Evolutionary conservation across 2,888 invertebrate species (phyloP).

Genomic region (Drepana falcataria): DNA sequence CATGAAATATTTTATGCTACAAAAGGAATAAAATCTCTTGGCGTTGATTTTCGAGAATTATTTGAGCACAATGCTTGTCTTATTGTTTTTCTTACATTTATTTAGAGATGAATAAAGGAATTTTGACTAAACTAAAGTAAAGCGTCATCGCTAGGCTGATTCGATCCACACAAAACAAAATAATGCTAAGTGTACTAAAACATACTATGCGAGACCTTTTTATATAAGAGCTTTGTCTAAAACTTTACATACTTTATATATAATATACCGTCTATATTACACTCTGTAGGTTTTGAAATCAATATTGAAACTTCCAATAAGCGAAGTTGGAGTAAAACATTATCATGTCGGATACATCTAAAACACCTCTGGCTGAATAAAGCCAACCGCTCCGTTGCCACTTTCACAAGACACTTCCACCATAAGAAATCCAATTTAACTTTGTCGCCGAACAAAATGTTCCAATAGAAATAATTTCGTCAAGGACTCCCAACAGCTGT

Average conservation of each 20-base stretch:
- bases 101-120: too few species aligned
- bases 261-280: too few species aligned
- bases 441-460: constrained; percentile 73
- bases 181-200: too few species aligned
- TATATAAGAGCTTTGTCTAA: too few species aligned
- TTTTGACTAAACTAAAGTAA: too few species aligned
- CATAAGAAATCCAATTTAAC: constrained; percentile 78
- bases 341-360: constrained; percentile 52
- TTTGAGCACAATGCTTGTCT: too few species aligned
- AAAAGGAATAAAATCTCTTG: constrained; percentile 10
- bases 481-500: constrained; percentile 70
- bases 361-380: constrained; percentile 57
- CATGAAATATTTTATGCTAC: constrained; percentile 15
- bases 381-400: constrained; percentile 53
- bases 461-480: constrained; percentile 76
- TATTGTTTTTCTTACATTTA: too few species aligned
- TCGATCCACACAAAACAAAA: too few species aligned
- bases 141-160: too few species aligned
- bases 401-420: constrained; percentile 60
- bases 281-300: neutral
- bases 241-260: too few species aligned
- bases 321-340: constrained; percentile 2
- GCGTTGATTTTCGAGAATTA: neutral
- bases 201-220: too few species aligned
- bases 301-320: neutral